Evolutionary conservation across 2,113 vertebrate species (phyloP), one percentile per base, ranked within the genome.

Genomic region (Abramis brama): DNA sequence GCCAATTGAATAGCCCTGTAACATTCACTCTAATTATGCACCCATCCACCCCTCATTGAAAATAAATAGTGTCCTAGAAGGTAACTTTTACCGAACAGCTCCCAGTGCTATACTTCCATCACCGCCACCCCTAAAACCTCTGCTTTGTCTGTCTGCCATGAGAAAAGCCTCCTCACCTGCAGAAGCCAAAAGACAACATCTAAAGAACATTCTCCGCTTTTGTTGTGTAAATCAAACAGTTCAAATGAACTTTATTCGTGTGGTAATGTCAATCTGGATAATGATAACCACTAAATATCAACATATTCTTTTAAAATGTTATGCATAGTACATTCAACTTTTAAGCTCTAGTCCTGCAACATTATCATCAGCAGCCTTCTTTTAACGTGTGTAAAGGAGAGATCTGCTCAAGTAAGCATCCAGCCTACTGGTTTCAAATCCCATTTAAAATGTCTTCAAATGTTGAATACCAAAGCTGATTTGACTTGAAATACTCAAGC

Each of bases 371-470:
- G 70, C 2, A 57, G 13, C 12, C 71, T 74, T 74, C 39, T 74
- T 57, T 57, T 8, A 47, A n/a, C 71, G 15, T 27, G 43, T 75
- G 71, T 50, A 75, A 75, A 0, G 43, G 43, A 75, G 43, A 75
- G 43, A 75, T 75, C 71, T 75, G 43, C 43, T 75, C 3, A 3
- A 74, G 39, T 47, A 74, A 74, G n/a, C 12, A 47, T 75, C 23
- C 71, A 47, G 12, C 12, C 43, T 47, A 75, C n/a, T 47, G 43
- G 23, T 74, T 75, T 47, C n/a, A 75, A 27, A 75, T 75, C 71
- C 43, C 39, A 75, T 75, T 27, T 8, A 74, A 47, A 47, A 75
- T 8, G 43, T 17, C 43, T 75, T 17, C 12, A 50, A 75, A 75
- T 47, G 43, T 8, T 75, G n/a, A 75, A 47, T 15, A 4, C 43